Base-by-base conservation (phyloP, 2,113 vertebrate species). In the Lipophrys pholis region DNA sequence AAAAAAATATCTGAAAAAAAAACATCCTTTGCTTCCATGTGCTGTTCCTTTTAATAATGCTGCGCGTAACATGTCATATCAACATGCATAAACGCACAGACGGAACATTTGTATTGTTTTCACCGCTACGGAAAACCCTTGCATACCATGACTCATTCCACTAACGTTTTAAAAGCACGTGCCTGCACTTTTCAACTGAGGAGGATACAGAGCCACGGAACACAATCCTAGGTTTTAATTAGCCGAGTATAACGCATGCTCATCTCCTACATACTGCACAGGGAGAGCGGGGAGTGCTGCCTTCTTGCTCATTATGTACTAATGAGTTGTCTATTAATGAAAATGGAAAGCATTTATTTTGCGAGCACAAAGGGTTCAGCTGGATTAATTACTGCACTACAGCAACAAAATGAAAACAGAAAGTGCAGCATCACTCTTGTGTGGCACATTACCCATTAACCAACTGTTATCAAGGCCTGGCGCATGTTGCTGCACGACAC, bases 291-390 rank as follows among this genome's bases (percentile, higher is more conserved):
- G 81, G 80, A 86, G 78, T 62, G 73, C 82, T 76, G 89, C 83
- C 79, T 83, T 90, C 84, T 73, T 86, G 81, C 93, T 93, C 90
- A 92, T 93, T 94, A 93, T 81, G 89, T 61, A 80, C 92, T 93
- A 94, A 94, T 94, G 93, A 94, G 88, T 93, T 93, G 92, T 93
- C 93, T 93, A 93, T 93, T 93, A 94, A 93, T 94, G 92, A 94
- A 93, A 93, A 93, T 89, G 91, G 91, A 94, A 93, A 93, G 92
- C 93, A 93, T 93, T 94, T 93, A 93, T 93, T 94, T 93, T 92
- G 89, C 40, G 76, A 90, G 89, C 90, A 90, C 91, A 90, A 90
- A 90, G 91, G 89, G 87, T 93, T 93, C 88, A 89, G 89, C 83
- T 89, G 91, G 91, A 94, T 93, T 94, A 93, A 94, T 93, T 93